Conservation (phyloP, 2,888 invertebrate genomes). For the Atethmia centrago region DNA sequence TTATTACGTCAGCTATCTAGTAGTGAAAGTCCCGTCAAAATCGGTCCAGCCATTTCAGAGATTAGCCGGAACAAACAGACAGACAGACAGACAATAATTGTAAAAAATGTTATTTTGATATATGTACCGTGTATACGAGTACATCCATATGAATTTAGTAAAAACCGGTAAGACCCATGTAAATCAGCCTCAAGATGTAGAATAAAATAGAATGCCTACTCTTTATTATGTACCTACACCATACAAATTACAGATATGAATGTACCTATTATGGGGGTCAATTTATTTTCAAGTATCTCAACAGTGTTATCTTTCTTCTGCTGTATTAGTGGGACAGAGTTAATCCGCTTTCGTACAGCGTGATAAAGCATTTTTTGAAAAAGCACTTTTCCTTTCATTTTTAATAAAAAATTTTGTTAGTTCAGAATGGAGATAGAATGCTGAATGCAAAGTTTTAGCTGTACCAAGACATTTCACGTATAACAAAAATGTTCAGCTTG, state of each 20-base stretch:
- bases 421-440: not conserved
- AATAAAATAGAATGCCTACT: no score
- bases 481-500: not conserved
- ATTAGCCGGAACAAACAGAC: no score
- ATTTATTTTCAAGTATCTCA: slow-evolving; percentile 1
- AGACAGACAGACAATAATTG: no score
- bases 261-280: slow-evolving; percentile 1
- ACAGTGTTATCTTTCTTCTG: not conserved
- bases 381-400: not conserved
- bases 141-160: no score
- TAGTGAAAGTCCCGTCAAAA: no score
- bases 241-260: not conserved
- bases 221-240: no score
- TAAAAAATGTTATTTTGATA: no score
- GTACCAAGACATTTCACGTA: not conserved
- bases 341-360: not conserved
- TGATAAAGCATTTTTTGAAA: not conserved
- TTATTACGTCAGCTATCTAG: no score
- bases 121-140: no score
- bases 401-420: not conserved
- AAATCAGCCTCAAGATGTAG: not conserved
- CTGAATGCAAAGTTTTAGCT: not conserved
- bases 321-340: not conserved
- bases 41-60: no score
- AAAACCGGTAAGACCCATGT: not conserved